Conservation (phyloP, 2,113 vertebrate genomes). For the Lipotes vexillifer region DNA sequence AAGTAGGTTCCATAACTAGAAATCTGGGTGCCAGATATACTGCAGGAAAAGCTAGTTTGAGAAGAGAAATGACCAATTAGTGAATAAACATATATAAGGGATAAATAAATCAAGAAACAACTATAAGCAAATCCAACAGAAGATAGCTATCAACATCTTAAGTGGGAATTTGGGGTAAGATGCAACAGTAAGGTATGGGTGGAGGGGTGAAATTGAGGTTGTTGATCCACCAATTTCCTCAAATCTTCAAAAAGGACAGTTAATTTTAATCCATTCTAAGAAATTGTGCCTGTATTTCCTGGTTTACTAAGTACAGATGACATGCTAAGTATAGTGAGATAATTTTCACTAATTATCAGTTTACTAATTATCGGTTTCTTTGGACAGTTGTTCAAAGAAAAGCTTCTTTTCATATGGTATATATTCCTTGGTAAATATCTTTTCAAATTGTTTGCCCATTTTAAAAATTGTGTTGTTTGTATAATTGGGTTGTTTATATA, state of each 20-base stretch:
- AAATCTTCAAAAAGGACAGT: background rate
- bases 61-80: background rate
- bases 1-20: background rate
- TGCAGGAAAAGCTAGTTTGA: background rate
- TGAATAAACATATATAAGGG: background rate
- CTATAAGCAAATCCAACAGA: background rate
- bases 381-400: background rate
- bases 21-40: background rate
- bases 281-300: background rate
- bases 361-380: too few species aligned
- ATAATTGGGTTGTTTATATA: background rate
- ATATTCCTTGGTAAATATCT: background rate
- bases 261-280: background rate
- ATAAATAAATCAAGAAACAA: background rate
- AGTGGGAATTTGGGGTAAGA: background rate
- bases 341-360: background rate
- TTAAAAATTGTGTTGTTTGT: background rate
- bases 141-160: background rate
- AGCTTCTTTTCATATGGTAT: background rate
- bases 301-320: background rate
- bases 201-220: background rate
- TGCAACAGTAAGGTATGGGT: accelerated
- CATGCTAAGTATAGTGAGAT: background rate
- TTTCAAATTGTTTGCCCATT: background rate
- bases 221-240: background rate